Evolutionary conservation across 2,113 vertebrate species (phyloP), one percentile per base, ranked within the genome.

Genomic region (Egretta garzetta): DNA sequence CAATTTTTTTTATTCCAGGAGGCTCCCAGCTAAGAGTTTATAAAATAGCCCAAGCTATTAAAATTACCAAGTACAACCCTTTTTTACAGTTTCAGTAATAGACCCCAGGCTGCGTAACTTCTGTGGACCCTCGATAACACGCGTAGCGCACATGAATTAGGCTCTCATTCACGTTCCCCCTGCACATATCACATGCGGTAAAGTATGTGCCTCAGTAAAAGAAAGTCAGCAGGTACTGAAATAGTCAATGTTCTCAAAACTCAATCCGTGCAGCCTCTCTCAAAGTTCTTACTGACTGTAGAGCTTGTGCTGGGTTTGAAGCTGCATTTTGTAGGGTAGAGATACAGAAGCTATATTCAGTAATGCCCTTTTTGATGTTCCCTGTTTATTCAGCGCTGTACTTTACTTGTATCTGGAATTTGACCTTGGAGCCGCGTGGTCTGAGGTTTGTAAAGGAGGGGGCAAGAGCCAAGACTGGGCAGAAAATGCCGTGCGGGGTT

Each of bases 321-420:
- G 45, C 52, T 91, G 47, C 52, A 1, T 80, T 87, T 45, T 74
- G 82, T 5, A 80, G 94, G 76, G 66, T 22, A 56, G 77, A 56
- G 95, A 80, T 95, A 98, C 98, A 99, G 98, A 97, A 97, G 97
- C 98, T 96, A 95, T 97, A 98, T 99, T 98, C 98, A 98, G 95
- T 88, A 56, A 93, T 93, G 95, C 92, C 96, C 98, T 84, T 98
- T 95, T 97, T 97, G 94, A 97, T 98, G 97, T 93, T 80, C 90
- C 91, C 22, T 98, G 97, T 98, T 98, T 94, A 98, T 98, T 98
- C 86, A 96, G 97, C 80, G 47, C 76, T 94, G 90, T 66, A 68
- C 68, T 68, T 68, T 83, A 22, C 87, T 86, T 96, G 91, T 97
- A 96, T 96, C 97, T 98, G 97, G 97, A 98, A 86, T 90, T 74